These are phyloP conservation scores for Heliothis virescens DNA, from an alignment of 1,140 invertebrate genomes.

Conservation along the genomic window DNA sequence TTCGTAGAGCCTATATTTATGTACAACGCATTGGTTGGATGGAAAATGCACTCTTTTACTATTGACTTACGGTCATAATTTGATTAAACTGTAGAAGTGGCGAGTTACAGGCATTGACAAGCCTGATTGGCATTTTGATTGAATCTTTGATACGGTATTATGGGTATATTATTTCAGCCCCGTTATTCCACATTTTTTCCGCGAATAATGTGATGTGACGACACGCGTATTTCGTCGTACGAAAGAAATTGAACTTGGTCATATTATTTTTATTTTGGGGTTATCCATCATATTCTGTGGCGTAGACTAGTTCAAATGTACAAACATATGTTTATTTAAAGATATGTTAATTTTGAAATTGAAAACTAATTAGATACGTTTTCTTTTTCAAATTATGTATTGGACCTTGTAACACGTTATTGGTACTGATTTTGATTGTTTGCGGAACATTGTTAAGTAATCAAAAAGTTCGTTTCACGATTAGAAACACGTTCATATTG, in stretches of 20 bases:
- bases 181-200: neutral
- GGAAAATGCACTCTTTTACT: constrained; percentile 45
- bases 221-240: too few species aligned
- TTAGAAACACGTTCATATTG: too few species aligned
- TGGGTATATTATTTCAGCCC: constrained; percentile 39
- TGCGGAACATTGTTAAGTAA: too few species aligned
- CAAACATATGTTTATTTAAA: too few species aligned
- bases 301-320: too few species aligned
- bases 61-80: constrained; percentile 44
- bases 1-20: constrained; percentile 32
- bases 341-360: too few species aligned
- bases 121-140: constrained; percentile 53
- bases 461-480: too few species aligned
- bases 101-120: constrained; percentile 53
- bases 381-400: too few species aligned
- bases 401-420: too few species aligned
- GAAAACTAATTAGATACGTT: too few species aligned
- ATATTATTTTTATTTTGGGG: neutral
- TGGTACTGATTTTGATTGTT: too few species aligned
- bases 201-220: too few species aligned
- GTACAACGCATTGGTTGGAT: neutral
- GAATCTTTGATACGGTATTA: constrained; percentile 39
- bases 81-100: constrained; percentile 16
- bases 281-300: neutral
- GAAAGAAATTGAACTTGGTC: neutral